Evolutionary conservation across 2,113 vertebrate species (phyloP).

Genomic region (Cochlearius cochlearius): DNA sequence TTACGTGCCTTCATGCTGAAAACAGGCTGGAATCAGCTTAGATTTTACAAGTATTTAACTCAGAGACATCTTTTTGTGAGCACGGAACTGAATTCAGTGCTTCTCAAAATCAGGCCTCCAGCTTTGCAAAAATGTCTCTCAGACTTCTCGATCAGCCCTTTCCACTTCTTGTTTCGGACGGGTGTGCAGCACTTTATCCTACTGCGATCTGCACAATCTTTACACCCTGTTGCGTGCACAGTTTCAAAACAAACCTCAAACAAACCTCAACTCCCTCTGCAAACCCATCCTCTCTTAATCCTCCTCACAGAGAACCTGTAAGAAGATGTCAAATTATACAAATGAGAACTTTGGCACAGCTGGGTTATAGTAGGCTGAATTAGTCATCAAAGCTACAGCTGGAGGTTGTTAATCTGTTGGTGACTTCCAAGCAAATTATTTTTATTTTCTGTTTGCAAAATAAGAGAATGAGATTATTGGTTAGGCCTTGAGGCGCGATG

Average conservation of each 20-base stretch:
- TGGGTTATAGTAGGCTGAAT: neutral
- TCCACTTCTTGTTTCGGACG: neutral
- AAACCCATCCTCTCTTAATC: slow-evolving; percentile 9
- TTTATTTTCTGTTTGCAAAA: slow-evolving; percentile 40
- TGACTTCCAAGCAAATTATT: slow-evolving; percentile 2
- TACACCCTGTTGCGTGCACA: neutral
- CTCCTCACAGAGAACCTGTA: neutral
- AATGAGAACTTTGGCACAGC: neutral
- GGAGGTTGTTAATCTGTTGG: slow-evolving; percentile 4
- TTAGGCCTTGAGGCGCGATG: neutral
- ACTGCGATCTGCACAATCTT: neutral
- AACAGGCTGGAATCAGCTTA: neutral
- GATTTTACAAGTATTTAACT: neutral
- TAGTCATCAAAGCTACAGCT: slow-evolving; percentile 26
- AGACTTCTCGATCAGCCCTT: neutral
- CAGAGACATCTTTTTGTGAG: neutral
- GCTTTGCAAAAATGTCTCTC: neutral
- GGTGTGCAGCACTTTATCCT: neutral
- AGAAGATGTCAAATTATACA: neutral
- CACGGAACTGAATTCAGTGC: neutral
- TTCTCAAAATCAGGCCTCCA: neutral
- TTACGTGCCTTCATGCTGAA: neutral
- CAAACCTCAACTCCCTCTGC: neutral
- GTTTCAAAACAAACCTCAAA: slow-evolving; percentile 15
- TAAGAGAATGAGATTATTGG: neutral